A percentile compares a stretch with the other conserved stretches of the same genome.
Conservation (phyloP, 2,113 vertebrate species). For the Polyodon spathula region DNA sequence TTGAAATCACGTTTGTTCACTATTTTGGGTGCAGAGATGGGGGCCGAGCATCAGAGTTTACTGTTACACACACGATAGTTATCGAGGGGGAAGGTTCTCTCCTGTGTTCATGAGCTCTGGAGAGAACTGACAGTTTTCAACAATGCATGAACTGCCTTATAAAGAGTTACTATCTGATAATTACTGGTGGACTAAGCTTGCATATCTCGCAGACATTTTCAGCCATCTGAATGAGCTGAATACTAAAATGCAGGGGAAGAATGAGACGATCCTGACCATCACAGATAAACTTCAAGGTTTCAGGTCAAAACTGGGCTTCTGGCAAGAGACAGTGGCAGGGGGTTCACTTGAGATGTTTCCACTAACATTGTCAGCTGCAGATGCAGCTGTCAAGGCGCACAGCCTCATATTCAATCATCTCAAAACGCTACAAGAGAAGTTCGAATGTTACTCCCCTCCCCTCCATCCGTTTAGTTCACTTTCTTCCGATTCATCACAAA, state of each 20-base stretch:
- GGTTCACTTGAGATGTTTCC: not conserved
- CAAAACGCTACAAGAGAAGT: too few species aligned
- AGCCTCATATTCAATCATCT: too few species aligned
- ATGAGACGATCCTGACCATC: not conserved
- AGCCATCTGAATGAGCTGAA: not conserved
- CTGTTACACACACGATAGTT: too few species aligned
- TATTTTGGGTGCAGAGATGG: too few species aligned
- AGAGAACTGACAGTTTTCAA: not conserved
- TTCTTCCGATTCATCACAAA: not conserved
- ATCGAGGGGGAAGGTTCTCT: not conserved
- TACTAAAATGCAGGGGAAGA: not conserved
- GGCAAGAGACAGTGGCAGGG: too few species aligned
- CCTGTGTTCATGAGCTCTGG: too few species aligned
- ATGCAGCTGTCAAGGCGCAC: too few species aligned
- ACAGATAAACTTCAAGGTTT: not conserved
- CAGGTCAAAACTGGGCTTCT: not conserved
- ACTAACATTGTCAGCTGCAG: not conserved
- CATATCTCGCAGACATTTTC: not conserved
- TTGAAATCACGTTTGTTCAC: too few species aligned
- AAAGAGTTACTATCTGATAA: not conserved
- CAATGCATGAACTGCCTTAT: not conserved
- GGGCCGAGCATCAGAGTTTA: too few species aligned
- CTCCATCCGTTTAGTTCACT: not conserved
- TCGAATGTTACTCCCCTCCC: not conserved
- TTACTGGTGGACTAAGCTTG: not conserved